Base-by-base conservation (phyloP, 1,140 invertebrate species). In the Ptiloglossa arizonensis region DNA sequence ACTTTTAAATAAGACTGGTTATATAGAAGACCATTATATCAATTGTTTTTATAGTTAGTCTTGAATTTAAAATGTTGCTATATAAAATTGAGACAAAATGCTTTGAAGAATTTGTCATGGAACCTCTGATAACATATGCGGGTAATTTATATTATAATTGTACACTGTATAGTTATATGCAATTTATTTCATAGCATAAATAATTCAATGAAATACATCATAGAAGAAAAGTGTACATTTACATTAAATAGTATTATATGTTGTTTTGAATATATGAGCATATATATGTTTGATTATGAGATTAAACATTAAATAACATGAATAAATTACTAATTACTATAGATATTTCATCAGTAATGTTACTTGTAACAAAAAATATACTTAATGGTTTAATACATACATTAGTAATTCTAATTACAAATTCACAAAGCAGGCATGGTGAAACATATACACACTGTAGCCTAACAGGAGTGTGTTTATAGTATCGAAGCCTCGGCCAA, bases 401-500 rank as follows among this genome's bases (percentile, higher is more conserved):
- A 59, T 75, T n/a, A 72, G 59, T 75, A 82, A 78, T 72, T 52
- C 64, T 77, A 77, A 70, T 77, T 64, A 60, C 35, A 59, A 48
- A 74, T 69, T 73, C 44, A 75, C 35, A 75, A 80, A 69, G 41
- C 81, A 83, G 71, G 56, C 72, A 80, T 64, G 66, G 71, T 70
- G 50, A 72, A 73, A 80, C 50, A 22, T 75, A 72, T 80, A 80
- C 82, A 80, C 68, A 80, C 68, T 71, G 24, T 84, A 59, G 57
- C 72, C 59, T 91, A 92, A 92, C 87, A 82, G 83, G 81, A 90
- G 80, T 91, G 81, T 92, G 86, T 92, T 93, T 92, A 85, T 93
- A 93, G 92, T 84, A 87, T 91, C 87, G 87, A 92, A 86, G 76
- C 90, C 75, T 85, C 89, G 68, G 82, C 88, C 89, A 90, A 87